Percentiles rank a stretch among this genome's conserved stretches.
phyloP scores from a whole-genome alignment of 2,888 invertebrate species.

The Lottia scabra region DNA sequence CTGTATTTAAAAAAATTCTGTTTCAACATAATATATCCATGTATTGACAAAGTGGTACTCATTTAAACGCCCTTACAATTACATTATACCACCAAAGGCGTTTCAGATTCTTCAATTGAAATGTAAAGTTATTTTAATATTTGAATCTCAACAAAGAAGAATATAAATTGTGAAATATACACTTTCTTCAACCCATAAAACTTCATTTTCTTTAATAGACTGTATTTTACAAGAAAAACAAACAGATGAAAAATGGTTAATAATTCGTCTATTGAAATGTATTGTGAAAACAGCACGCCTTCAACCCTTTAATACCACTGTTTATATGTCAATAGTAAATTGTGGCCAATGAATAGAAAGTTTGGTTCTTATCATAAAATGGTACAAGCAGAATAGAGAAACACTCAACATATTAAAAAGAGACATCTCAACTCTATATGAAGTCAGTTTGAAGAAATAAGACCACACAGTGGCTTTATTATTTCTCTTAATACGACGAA shows the following conservation, averaged over 20 bases:
- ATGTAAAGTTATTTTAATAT: too few species aligned
- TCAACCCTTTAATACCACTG: neutral
- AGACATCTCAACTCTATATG: neutral
- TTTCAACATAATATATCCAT: too few species aligned
- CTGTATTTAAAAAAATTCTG: too few species aligned
- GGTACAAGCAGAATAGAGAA: neutral
- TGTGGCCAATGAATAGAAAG: neutral
- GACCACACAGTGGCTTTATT: neutral
- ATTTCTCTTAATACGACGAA: neutral
- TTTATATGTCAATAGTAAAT: neutral
- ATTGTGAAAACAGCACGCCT: neutral
- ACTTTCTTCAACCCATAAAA: neutral
- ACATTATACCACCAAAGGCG: too few species aligned
- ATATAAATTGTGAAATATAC: too few species aligned
- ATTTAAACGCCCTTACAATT: too few species aligned
- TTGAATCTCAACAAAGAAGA: too few species aligned
- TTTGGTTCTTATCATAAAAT: conserved; percentile 1
- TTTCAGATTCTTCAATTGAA: too few species aligned
- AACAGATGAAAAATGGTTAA: neutral
- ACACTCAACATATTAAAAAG: conserved; percentile 6
- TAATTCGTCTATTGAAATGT: neutral
- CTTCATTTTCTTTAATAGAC: neutral
- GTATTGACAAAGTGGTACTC: too few species aligned
- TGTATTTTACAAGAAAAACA: conserved; percentile 3
- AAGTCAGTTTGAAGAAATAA: neutral